These are phyloP conservation scores for Sarotherodon lohbergeri DNA, from an alignment of 2,113 vertebrate genomes.

Conservation along the genomic window DNA sequence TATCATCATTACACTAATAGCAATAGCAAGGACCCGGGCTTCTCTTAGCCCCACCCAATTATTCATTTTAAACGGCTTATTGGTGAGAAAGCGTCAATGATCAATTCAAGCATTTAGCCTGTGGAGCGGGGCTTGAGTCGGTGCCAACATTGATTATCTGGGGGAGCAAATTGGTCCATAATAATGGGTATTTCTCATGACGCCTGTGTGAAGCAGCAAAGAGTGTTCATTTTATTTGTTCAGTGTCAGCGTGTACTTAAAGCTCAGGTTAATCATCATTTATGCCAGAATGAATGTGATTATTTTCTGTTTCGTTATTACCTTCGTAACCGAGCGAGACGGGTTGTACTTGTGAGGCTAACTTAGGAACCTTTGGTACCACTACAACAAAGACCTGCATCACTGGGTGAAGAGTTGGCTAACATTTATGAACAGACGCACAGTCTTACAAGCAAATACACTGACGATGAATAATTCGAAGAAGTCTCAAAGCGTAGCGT, in stretches of 20 bases:
- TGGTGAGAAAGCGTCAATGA: slow-evolving; percentile 64
- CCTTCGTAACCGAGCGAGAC: background rate
- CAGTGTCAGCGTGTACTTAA: background rate
- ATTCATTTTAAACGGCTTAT: slow-evolving; percentile 73
- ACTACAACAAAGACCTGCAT: background rate
- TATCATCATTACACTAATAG: slow-evolving; percentile 79
- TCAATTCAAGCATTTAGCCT: slow-evolving; percentile 67
- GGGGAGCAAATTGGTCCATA: slow-evolving; percentile 51
- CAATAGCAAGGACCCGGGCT: slow-evolving; percentile 50
- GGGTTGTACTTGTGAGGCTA: background rate
- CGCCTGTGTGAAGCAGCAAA: background rate
- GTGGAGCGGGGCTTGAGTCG: slow-evolving; percentile 43
- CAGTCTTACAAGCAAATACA: background rate
- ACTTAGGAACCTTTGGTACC: background rate
- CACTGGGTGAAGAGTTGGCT: background rate
- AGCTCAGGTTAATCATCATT: background rate
- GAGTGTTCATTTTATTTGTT: background rate
- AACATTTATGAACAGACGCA: background rate
- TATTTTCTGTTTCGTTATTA: background rate
- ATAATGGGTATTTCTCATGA: slow-evolving; percentile 56
- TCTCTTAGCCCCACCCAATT: slow-evolving; percentile 60
- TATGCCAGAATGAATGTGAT: background rate
- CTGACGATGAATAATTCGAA: fast-evolving
- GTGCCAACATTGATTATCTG: slow-evolving; percentile 61
- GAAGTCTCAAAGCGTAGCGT: background rate